Conservation (phyloP, 2,797 vertebrate species). For the Bradypodion pumilum region DNA sequence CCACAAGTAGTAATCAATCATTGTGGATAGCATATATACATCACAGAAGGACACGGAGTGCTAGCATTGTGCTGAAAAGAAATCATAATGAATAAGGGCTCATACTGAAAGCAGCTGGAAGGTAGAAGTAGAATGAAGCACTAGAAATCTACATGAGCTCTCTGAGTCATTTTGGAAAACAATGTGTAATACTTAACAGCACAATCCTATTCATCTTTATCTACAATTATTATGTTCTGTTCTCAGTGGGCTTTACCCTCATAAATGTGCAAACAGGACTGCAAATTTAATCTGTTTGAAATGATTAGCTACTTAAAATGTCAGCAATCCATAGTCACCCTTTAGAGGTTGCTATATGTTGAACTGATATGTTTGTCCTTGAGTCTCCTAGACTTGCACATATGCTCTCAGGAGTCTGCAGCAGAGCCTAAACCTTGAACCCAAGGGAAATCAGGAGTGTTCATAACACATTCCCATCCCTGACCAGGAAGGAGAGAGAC, state of each 20-base stretch:
- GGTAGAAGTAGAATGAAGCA: rapidly evolving
- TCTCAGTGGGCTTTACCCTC: neutral
- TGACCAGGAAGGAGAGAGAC: too few species aligned
- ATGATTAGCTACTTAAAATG: neutral
- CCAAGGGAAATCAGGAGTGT: neutral
- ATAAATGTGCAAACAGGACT: neutral
- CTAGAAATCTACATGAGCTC: too few species aligned
- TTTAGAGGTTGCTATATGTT: neutral
- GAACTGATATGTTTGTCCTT: neutral
- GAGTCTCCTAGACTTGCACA: neutral
- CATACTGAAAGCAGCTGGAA: neutral
- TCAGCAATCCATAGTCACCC: neutral
- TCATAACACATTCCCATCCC: neutral
- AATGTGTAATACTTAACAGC: too few species aligned
- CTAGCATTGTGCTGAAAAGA: neutral
- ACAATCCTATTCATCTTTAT: neutral
- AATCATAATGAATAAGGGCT: neutral
- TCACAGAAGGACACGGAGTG: neutral
- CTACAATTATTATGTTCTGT: neutral
- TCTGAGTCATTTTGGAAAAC: neutral
- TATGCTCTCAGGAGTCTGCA: neutral
- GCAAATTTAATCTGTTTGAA: neutral
- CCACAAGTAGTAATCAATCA: neutral
- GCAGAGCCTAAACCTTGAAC: neutral
- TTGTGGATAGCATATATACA: neutral